Evolutionary conservation across 2,113 vertebrate species (phyloP), one percentile per base, ranked within the genome.

Genomic region (Tyto alba): DNA sequence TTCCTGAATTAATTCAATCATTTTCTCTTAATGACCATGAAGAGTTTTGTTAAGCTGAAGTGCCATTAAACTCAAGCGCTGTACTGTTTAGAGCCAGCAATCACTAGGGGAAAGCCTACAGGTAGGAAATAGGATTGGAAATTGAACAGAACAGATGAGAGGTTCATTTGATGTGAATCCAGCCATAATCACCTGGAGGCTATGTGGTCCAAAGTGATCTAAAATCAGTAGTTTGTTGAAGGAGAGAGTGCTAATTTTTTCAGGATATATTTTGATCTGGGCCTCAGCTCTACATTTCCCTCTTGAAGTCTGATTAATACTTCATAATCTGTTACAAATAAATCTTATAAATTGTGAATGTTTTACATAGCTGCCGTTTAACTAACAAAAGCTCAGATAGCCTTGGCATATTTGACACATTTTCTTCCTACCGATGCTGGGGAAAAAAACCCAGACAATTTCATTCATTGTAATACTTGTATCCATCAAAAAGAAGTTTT

Each of bases 1-100:
- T 83, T 96, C 22, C 77, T 93, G 84, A 97, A 94, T 97, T 97
- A 97, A 97, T 97, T 97, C 63, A 95, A 64, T 96, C 82, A 85
- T 95, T 97, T 97, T 96, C 57, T 91, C 62, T 96, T 96, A 96
- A 93, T 96, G 95, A 90, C 81, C 86, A 82, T 89, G 88, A 97
- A 96, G 95, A 96, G 82, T 88, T 94, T 88, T 97, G 91, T 93
- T 95, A 95, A 96, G 85, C 66, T 94, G 71, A 90, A 95, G 64
- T 94, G 93, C 66, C 67, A 94, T 98, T 98, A 96, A 93, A 94
- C 55, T 88, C 80, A 78, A 91, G 89, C 27, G 0, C 85, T 76
- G 40, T 48, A 72, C 43, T 86, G 78, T 96, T 97, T 83, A 94
- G 84, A 90, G 88, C 32, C 25, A 60, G 13, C 19, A 78, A 18